Evolutionary conservation across 2,888 invertebrate genomes (phyloP).

Genomic region (Hirtodrosophila cameraria): DNA sequence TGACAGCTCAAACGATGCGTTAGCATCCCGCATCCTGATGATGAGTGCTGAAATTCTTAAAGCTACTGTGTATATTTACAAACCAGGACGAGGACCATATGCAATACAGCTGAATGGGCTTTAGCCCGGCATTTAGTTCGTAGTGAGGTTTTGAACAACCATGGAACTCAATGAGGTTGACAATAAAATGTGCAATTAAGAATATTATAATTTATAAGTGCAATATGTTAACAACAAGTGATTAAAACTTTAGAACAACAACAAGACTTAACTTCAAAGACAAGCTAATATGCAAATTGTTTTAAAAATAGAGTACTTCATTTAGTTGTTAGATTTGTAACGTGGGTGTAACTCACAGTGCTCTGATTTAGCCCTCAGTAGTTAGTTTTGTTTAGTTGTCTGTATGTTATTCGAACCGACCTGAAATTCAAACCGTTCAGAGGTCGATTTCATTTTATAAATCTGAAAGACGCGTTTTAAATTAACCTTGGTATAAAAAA

Average conservation of each 20-base stretch:
- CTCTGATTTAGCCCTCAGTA: slow-evolving; percentile 33
- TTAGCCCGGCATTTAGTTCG: no score
- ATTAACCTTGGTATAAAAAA: slow-evolving; percentile 8
- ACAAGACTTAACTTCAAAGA: no score
- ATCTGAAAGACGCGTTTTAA: slow-evolving; percentile 8
- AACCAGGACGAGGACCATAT: slow-evolving; percentile 36
- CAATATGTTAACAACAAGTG: no score
- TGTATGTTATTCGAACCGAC: slow-evolving; percentile 28
- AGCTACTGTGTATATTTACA: slow-evolving; percentile 33
- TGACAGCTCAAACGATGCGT: slow-evolving; percentile 62
- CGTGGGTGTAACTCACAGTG: slow-evolving; percentile 3
- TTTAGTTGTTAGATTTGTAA: neutral
- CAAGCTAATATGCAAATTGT: no score
- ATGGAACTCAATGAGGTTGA: no score
- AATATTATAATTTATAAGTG: no score
- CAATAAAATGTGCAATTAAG: no score
- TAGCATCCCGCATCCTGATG: slow-evolving; percentile 55
- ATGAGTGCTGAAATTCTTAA: slow-evolving; percentile 56
- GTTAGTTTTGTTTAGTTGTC: slow-evolving; percentile 13
- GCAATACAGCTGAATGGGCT: no score
- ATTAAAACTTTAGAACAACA: no score
- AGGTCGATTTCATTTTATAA: slow-evolving; percentile 13
- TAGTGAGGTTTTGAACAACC: no score
- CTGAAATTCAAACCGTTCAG: slow-evolving; percentile 25
- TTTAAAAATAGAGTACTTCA: no score